Evolutionary conservation across 2,797 vertebrate genomes (phyloP).

Genomic region (Alauda arvensis): DNA sequence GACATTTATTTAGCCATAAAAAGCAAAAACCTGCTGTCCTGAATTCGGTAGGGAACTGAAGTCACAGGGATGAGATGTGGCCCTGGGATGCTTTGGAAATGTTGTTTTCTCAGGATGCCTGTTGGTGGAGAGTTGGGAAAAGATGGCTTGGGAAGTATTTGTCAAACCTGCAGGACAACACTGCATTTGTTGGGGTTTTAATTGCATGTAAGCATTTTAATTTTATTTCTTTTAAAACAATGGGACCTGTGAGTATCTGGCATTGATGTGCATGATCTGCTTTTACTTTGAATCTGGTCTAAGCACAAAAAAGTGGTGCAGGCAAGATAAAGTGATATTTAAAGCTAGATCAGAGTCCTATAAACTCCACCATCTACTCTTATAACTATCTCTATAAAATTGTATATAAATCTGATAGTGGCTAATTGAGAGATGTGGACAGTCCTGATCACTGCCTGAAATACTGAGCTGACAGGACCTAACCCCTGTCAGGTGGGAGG

Average conservation of each 20-base stretch:
- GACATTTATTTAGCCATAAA: neutral
- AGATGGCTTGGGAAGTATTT: neutral
- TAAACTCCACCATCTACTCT: too few species aligned
- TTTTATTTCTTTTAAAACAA: neutral
- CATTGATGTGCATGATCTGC: neutral
- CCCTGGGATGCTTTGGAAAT: neutral
- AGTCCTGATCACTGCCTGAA: neutral
- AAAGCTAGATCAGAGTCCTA: neutral
- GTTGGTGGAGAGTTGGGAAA: neutral
- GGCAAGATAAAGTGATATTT: neutral
- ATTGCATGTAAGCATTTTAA: accelerated
- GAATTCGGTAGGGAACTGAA: neutral
- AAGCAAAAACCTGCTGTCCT: neutral
- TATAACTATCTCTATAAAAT: neutral
- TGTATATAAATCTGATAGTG: neutral
- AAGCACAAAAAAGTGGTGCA: neutral
- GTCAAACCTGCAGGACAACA: neutral
- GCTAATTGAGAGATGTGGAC: neutral
- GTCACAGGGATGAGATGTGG: accelerated
- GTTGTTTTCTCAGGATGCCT: neutral
- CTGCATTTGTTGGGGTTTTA: neutral
- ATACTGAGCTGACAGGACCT: neutral
- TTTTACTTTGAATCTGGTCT: neutral
- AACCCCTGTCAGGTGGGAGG: neutral
- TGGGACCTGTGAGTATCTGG: neutral